Base-by-base conservation (phyloP, 2,797 vertebrate species). In the Pipistrellus kuhlii region DNA sequence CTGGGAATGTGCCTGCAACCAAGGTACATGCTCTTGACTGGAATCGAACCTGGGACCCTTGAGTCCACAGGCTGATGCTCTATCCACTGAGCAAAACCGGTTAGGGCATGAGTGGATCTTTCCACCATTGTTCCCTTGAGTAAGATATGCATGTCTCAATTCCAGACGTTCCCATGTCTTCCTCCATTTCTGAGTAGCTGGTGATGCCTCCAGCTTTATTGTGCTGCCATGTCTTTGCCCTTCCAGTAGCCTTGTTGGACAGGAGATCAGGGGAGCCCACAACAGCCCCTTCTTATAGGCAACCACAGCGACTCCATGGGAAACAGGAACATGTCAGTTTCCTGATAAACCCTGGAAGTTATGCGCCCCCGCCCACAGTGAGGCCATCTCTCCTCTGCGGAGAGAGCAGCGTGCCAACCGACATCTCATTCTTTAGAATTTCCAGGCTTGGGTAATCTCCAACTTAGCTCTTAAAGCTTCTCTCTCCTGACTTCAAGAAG, bases 371-470 rank as follows among this genome's bases (percentile, higher is more conserved):
- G 12, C 41, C 18, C 32, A 2, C 6, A 4, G 8, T 3, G 11
- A 20, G 41, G 25, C 20, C 23, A 3, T 11, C 35, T 64, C 25
- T 73, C 18, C n/a, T 90, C n/a, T 69, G 15, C 17, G 82, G 77
- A 44, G 14, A 84, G 12, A 68, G 21, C 48, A 75, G 23, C 6
- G 3, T 27, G 23, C 21, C 25, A 30, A n/a, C 18, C 14, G 30
- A 3, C 25, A 44, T 64, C 32, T 78, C 20, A 32, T 48, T 46
- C 41, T 27, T 51, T 17, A 59, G 21, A 72, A 35, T 80, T 57
- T 73, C 46, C 71, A 94, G 85, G 25, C 46, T 87, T 72, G 10
- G 21, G 17, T 85, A 64, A 78, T 68, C 27, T 85, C 64, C 35
- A 35, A 44, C 38, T 66, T 41, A 8, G 82, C 62, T 82, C 38